Evolutionary conservation across 2,797 vertebrate species (phyloP).

Genomic region (Enteromius fasciolatus): DNA sequence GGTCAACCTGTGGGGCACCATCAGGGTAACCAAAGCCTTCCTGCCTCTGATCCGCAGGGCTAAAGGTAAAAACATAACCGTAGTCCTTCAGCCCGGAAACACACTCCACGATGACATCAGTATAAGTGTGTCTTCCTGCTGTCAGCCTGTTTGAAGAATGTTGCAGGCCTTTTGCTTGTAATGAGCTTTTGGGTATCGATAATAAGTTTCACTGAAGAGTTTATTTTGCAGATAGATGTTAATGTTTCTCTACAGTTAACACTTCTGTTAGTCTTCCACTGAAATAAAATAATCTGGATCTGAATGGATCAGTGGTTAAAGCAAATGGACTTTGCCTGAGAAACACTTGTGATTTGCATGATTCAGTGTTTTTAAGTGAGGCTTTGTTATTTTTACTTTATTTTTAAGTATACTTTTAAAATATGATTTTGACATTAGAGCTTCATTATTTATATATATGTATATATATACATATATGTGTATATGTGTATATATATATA

Average conservation of each 20-base stretch:
- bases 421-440: neutral
- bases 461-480: too few species aligned
- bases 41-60: slow-evolving; percentile 84
- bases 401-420: too few species aligned
- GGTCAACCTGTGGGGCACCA: slow-evolving; percentile 87
- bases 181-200: neutral
- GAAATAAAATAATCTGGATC: slow-evolving; percentile 7
- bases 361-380: neutral
- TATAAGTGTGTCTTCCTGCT: neutral
- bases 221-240: neutral
- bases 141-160: neutral
- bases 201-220: neutral
- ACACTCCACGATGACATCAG: neutral
- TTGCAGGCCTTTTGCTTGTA: neutral
- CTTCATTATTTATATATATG: too few species aligned
- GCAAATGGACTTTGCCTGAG: neutral
- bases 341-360: neutral
- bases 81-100: neutral
- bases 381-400: neutral
- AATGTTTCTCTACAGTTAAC: slow-evolving; percentile 3
- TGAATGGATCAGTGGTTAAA: neutral
- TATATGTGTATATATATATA: too few species aligned
- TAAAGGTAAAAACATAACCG: slow-evolving; percentile 75
- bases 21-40: slow-evolving; percentile 88
- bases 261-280: slow-evolving; percentile 2